Evolutionary conservation across 2,888 invertebrate species (phyloP).

Genomic region (Adela reaumurella): DNA sequence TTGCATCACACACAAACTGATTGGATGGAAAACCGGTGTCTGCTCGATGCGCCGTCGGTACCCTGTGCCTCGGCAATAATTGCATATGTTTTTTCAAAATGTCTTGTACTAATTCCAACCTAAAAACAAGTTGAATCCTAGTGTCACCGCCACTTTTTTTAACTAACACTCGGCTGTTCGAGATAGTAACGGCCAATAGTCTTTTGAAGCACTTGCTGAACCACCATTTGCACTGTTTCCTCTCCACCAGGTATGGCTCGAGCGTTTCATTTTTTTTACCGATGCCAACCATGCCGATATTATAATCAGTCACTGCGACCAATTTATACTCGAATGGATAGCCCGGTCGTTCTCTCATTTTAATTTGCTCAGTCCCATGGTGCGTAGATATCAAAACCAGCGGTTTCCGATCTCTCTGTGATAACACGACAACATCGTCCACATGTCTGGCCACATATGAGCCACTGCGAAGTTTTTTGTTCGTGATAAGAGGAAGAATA

Average conservation of each 20-base stretch:
- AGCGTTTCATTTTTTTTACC: constrained; percentile 7
- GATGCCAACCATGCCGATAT: constrained; percentile 5
- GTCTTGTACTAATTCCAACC: background rate
- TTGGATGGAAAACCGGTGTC: background rate
- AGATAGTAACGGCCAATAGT: constrained; percentile 5
- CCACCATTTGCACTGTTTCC: constrained; percentile 10
- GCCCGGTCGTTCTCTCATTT: background rate
- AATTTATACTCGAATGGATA: constrained; percentile 1
- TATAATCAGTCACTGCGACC: constrained; percentile 5
- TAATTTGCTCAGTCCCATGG: constrained; percentile 5
- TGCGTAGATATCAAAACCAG: constrained; percentile 13
- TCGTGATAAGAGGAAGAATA: background rate
- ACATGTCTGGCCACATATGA: constrained; percentile 1
- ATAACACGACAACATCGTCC: constrained; percentile 2
- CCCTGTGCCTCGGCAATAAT: background rate
- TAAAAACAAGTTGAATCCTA: background rate
- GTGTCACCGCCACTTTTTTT: background rate
- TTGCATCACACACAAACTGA: too few species aligned
- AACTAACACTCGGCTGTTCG: background rate
- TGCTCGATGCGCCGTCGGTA: background rate
- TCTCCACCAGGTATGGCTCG: constrained; percentile 9
- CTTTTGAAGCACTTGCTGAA: constrained; percentile 11
- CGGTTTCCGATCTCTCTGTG: constrained; percentile 11
- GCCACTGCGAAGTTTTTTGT: background rate
- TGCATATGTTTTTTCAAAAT: background rate